These are phyloP conservation scores for Hydrolagus affinis DNA, from an alignment of 2,113 vertebrate species.

Conservation along the genomic window DNA sequence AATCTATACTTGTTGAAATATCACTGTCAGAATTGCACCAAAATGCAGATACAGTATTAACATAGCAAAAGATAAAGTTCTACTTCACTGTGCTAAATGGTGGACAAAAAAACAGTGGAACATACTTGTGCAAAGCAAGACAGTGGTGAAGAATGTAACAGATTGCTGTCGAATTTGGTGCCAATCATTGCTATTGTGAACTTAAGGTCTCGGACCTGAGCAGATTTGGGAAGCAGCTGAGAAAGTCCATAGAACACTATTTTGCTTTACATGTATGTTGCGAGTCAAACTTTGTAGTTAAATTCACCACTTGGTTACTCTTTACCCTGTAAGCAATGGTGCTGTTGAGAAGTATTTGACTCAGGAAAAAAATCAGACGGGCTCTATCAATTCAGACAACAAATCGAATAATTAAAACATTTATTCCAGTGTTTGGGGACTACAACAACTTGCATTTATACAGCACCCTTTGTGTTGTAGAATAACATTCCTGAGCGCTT, in stretches of 20 bases:
- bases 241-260: neutral
- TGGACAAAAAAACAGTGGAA: neutral
- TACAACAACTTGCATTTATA: no score
- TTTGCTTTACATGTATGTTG: neutral
- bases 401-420: neutral
- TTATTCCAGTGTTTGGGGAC: no score
- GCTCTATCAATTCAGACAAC: no score
- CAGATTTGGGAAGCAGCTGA: neutral
- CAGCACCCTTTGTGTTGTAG: no score
- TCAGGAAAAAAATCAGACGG: neutral
- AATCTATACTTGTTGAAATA: neutral
- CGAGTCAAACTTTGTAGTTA: neutral
- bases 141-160: neutral
- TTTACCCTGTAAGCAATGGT: neutral
- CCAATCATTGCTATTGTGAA: no score
- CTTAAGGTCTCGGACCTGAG: neutral
- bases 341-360: neutral
- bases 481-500: no score
- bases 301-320: neutral
- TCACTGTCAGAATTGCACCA: no score
- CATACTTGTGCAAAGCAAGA: neutral
- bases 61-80: neutral
- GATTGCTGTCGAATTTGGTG: neutral
- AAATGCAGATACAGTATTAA: neutral
- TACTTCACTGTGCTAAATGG: neutral